Percentiles rank a stretch among this genome's conserved stretches.
These are phyloP conservation scores for Centropus bengalensis DNA, from an alignment of 2,113 vertebrate genomes.

Conservation along the genomic window DNA sequence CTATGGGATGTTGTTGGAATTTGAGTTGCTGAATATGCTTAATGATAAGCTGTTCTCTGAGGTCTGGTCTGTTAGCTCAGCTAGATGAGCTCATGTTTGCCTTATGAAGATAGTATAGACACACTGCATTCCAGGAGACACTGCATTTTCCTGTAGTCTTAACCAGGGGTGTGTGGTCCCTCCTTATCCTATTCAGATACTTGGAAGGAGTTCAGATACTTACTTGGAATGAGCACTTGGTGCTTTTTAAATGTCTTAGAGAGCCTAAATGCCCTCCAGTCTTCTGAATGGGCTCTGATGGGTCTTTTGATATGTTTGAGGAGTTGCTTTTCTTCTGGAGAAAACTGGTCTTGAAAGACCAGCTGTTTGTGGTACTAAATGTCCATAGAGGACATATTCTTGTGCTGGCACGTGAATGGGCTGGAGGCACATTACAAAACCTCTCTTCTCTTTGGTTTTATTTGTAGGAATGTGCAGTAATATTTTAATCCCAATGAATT, in stretches of 20 bases:
- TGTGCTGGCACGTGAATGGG: neutral
- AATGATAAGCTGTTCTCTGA: neutral
- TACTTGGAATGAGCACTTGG: neutral
- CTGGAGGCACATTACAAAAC: neutral
- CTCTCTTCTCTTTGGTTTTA: constrained; percentile 8
- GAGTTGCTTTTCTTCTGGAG: neutral
- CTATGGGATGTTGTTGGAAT: neutral
- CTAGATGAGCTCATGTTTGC: constrained; percentile 35
- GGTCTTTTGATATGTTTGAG: neutral
- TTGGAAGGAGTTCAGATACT: neutral
- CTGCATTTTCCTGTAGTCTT: neutral
- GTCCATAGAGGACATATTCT: neutral
- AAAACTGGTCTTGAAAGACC: neutral
- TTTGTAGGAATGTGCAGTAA: neutral
- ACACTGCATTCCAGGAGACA: neutral
- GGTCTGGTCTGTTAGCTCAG: constrained; percentile 12
- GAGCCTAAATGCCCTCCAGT: neutral
- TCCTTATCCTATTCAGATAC: neutral
- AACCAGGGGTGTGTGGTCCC: neutral
- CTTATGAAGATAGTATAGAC: neutral
- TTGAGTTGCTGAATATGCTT: neutral
- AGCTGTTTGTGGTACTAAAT: neutral
- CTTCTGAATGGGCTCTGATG: neutral
- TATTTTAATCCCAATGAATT: constrained; percentile 24
- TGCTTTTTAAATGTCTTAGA: neutral